Evolutionary conservation across 2,888 invertebrate species (phyloP).

Genomic region (Bembecia ichneumoniformis): DNA sequence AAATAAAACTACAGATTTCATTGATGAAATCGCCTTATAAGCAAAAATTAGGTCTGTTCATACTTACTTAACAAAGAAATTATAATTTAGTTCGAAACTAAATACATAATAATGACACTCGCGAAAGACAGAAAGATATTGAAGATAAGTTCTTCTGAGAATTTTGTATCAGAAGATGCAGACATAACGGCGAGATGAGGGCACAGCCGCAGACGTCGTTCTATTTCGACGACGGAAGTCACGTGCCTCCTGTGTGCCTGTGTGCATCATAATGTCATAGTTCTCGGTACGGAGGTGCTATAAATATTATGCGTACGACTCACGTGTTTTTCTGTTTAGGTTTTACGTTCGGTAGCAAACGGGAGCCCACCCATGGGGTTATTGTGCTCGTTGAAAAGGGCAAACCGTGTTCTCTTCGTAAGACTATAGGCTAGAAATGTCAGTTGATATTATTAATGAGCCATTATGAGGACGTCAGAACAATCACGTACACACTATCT

Average conservation of each 20-base stretch:
- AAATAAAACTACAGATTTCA: too few relatives aligned
- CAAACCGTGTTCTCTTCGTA: constrained; percentile 38
- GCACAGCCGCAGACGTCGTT: constrained; percentile 26
- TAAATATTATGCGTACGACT: constrained; percentile 40
- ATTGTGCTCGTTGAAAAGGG: constrained; percentile 32
- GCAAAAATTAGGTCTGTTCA: too few relatives aligned
- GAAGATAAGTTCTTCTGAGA: background rate
- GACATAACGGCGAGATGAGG: background rate
- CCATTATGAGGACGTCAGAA: constrained; percentile 15
- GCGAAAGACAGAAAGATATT: background rate
- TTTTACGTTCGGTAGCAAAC: constrained; percentile 21
- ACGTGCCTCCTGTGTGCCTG: constrained; percentile 34
- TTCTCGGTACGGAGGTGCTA: constrained; percentile 49
- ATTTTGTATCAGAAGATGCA: background rate
- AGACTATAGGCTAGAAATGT: constrained; percentile 24
- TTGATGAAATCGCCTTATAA: too few relatives aligned
- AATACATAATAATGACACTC: too few relatives aligned
- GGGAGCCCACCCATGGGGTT: constrained; percentile 47
- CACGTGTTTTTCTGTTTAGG: constrained; percentile 3
- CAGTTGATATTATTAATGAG: constrained; percentile 38
- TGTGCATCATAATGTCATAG: constrained; percentile 51
- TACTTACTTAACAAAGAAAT: too few relatives aligned
- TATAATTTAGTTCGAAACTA: too few relatives aligned
- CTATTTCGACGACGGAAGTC: constrained; percentile 54
- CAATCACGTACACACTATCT: background rate